Evolutionary conservation across 2,797 vertebrate species (phyloP), one percentile per base, ranked within the genome.

Genomic region (Sebastes aleutianus): DNA sequence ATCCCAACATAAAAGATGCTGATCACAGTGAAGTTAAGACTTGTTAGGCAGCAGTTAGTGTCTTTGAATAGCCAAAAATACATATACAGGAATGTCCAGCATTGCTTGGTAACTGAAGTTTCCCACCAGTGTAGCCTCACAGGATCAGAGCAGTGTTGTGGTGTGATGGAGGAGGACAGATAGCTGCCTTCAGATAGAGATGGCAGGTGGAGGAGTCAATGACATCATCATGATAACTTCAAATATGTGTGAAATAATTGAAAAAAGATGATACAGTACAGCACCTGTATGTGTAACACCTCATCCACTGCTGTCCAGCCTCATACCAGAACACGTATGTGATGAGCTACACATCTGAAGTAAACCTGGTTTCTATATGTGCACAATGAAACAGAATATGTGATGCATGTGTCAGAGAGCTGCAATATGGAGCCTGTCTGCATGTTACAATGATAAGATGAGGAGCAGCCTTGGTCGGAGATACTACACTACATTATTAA

Each of bases 21-120:
- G 32, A 71, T 32, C 36, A 12, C 56, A 34, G 11, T 22, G 13
- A 32, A 31, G 20, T 36, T 39, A 39, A 39, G 39, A 10, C 11
- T 24, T 20, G 10, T 50, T 31, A 65, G 5, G 8, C 27, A 10
- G 14, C 36, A 62, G 27, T 47, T 14, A 32, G 43, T 47, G 43
- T 39, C 32, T 67, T 12, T 53, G 22, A 39, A 32, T 5, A 26
- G 26, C 59, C 61, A 43, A n/a, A 81, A 66, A 83, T 71, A 80
- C 27, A 47, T 47, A 18, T 47, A 47, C 11, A 39, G 36, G 36
- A 80, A 74, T 22, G 83, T 65, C 26, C 67, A 67, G 8, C 74
- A 81, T 85, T 78, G 79, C 79, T 69, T 85, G 53, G 76, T 76
- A 80, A 82, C 80, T 59, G 34, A 70, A 59, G 43, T 68, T 71